Base-by-base conservation (phyloP, 2,797 vertebrate species). In the Rhodeus uyekii region DNA sequence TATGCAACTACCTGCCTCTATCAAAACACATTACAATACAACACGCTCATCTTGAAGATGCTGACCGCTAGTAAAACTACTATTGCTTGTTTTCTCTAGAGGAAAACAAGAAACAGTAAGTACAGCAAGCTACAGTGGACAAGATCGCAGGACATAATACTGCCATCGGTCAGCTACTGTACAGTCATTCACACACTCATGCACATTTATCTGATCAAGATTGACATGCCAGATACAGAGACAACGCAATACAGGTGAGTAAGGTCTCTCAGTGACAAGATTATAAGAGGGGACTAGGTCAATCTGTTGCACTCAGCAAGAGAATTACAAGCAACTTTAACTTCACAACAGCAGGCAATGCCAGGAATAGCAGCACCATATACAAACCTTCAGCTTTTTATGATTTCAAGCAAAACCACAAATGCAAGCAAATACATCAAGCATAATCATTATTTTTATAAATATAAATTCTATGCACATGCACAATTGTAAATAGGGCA, bases 121-220 rank as follows among this genome's bases (percentile, higher is more conserved):
- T 24, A 19, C 24, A 60, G 63, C 39, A 61, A 36, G 32, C 68
- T 73, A 50, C 18, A 38, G 7, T 3, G 24, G 55, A 48, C 29
- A 63, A 63, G 9, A 27, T 48, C 14, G 61, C 67, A 48, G 8
- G 39, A 61, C 68, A 48, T 36, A 46, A 19, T 48, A 73, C 29
- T 38, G 32, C 2, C 38, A 22, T 22, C n/a, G 50, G 55, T 16
- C 39, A 36, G 19, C 42, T 58, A 60, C 10, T 27, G 39, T 61
- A 46, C 34, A 50, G 22, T 39, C 32, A 78, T 16, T 61, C 60
- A 53, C 13, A 58, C 65, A 42, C 32, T 67, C 76, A 78, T 34
- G 64, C 48, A 69, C 64, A 79, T 78, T 68, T 55, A 55, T 24
- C 77, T 69, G 24, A 78, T 78, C 44, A 65, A 46, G 44, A 53